Evolutionary conservation across 2,888 invertebrate species (phyloP).

Genomic region (Druceiella hillmani): DNA sequence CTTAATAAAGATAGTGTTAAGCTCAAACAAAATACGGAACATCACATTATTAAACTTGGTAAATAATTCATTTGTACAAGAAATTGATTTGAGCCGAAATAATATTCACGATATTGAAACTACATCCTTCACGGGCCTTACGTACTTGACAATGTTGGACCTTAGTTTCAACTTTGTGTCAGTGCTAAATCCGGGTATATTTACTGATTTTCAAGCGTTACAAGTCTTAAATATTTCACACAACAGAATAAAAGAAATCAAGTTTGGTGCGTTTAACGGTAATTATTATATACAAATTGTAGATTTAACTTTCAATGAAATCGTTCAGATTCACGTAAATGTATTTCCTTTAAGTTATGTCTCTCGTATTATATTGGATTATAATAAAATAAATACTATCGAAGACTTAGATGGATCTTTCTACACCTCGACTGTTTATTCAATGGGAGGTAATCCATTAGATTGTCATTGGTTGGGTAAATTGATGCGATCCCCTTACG

Average conservation of each 20-base stretch:
- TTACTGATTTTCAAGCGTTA: conserved; percentile 16
- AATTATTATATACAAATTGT: conserved; percentile 15
- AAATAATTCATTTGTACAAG: too few species aligned
- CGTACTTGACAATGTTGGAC: conserved; percentile 18
- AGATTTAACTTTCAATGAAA: conserved; percentile 20
- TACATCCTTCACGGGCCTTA: conserved; percentile 21
- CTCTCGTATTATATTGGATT: conserved; percentile 18
- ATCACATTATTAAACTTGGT: too few species aligned
- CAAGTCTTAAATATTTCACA: conserved; percentile 15
- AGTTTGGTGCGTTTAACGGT: conserved; percentile 24
- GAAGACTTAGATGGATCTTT: conserved; percentile 17
- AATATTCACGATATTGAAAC: conserved; percentile 20
- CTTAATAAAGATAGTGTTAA: too few species aligned
- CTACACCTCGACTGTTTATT: conserved; percentile 13
- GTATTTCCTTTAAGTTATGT: too few species aligned
- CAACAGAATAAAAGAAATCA: conserved; percentile 20
- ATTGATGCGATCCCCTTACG: too few species aligned
- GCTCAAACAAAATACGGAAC: too few species aligned
- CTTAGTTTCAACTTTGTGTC: conserved; percentile 23
- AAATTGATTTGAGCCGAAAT: conserved; percentile 22
- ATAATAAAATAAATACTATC: conserved; percentile 21
- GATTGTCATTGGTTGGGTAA: conserved; percentile 20
- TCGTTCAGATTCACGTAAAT: too few species aligned
- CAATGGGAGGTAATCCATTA: conserved; percentile 24
- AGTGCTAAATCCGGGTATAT: conserved; percentile 24